Base-by-base conservation (phyloP, 2,113 vertebrate species). In the Phoenicopterus ruber region DNA sequence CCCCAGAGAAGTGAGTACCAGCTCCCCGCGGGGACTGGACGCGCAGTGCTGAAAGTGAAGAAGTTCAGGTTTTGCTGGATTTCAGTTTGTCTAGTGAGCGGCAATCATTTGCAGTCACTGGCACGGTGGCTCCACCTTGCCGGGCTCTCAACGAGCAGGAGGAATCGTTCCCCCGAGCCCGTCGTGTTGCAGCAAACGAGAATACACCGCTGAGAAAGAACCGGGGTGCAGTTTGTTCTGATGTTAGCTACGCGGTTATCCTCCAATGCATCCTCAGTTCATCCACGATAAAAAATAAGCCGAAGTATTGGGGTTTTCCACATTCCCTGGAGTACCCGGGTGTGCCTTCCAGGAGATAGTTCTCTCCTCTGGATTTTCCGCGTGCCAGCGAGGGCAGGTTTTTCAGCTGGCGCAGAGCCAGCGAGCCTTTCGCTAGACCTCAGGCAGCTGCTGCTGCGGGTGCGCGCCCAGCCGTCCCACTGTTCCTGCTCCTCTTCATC, bases 111-210 rank as follows among this genome's bases (percentile, higher is more conserved):
- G 65, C 16, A 58, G 77, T 21, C 46, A 0, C 20, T 3, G 32
- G 44, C 36, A 0, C 0, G 18, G 22, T 0, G 28, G n/a, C 62
- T 7, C 36, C 79, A 5, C 44, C 47, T 11, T 17, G 9, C 22
- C 6, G 1, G 15, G 6, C 32, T 73, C 42, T 36, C 6, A 1
- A 2, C 1, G 5, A 71, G 84, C 69, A 16, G 77, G 38, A 81
- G 82, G 58, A 40, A 18, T 6, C 34, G 0, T 11, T 12, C 26
- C 55, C 63, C 10, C 0, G 1, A 28, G 6, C 12, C 63, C 59
- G 4, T 29, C 2, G 0, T 4, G 1, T 15, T 19, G 52, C 31
- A 50, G 65, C 65, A 10, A 21, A 28, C 1, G 7, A 6, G 21
- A 47, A 36, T 0, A 1, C n/a, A 3, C 21, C 18, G 1, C 47